A percentile compares a stretch with the other conserved stretches of the same genome.
Conservation (phyloP, 1,140 invertebrate species). For the Drosophila melanica region DNA sequence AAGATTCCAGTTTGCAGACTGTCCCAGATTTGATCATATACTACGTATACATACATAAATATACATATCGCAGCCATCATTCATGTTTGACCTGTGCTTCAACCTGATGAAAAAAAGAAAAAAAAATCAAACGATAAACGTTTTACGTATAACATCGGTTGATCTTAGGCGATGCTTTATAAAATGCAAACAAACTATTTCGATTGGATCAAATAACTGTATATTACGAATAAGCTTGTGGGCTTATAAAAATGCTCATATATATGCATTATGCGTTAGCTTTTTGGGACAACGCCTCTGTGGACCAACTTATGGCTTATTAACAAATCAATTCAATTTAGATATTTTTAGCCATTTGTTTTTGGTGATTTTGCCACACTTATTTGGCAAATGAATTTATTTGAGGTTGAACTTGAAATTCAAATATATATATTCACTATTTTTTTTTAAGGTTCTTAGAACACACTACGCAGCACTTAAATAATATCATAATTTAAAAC, state of each 20-base stretch:
- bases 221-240: background rate
- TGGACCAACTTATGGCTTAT: background rate
- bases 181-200: conserved; percentile 1
- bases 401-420: conserved; percentile 25
- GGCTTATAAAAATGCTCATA: background rate
- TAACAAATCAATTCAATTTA: conserved; percentile 1
- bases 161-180: background rate
- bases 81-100: background rate
- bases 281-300: background rate
- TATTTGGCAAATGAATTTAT: background rate
- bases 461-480: conserved; percentile 10
- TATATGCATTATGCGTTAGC: background rate
- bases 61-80: background rate
- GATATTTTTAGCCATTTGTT: background rate
- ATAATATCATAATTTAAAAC: background rate
- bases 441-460: background rate
- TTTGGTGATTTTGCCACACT: background rate
- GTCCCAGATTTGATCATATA: conserved; percentile 10
- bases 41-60: background rate
- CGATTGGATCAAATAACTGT: conserved; percentile 13
- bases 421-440: background rate
- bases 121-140: background rate
- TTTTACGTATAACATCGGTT: background rate
- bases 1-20: background rate
- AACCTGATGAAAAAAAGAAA: background rate